Conservation (phyloP, 2,888 invertebrate species). For the Monochamus alternatus region DNA sequence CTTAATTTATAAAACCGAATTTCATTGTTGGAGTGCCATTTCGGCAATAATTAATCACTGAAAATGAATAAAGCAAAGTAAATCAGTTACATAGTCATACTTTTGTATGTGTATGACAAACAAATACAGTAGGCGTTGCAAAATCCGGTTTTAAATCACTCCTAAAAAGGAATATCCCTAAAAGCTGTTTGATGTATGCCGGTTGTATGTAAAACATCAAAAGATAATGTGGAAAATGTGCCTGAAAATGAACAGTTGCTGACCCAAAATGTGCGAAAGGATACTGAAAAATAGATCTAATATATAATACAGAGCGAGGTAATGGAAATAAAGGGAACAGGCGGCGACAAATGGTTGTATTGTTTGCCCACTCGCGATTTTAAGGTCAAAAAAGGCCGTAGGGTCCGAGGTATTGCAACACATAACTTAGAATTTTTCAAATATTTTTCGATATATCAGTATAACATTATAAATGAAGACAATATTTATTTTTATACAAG, state of each 20-base stretch:
- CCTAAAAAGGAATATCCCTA: neutral
- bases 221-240: neutral
- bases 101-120: no score
- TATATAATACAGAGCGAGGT: slow-evolving; percentile 3
- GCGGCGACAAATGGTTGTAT: slow-evolving; percentile 5
- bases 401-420: no score
- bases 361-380: neutral
- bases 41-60: no score
- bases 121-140: neutral
- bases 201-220: neutral
- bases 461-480: no score
- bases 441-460: no score
- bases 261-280: neutral
- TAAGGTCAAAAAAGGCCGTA: no score
- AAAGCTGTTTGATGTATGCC: slow-evolving; percentile 12
- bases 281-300: slow-evolving; percentile 10
- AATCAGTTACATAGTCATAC: no score
- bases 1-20: no score
- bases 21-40: no score
- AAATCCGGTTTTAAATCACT: slow-evolving; percentile 4
- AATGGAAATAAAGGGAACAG: slow-evolving; percentile 5
- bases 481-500: no score
- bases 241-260: slow-evolving; percentile 13
- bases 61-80: no score
- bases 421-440: no score